Conservation (phyloP, 2,113 vertebrate species). For the Rousettus leschenaultii region DNA sequence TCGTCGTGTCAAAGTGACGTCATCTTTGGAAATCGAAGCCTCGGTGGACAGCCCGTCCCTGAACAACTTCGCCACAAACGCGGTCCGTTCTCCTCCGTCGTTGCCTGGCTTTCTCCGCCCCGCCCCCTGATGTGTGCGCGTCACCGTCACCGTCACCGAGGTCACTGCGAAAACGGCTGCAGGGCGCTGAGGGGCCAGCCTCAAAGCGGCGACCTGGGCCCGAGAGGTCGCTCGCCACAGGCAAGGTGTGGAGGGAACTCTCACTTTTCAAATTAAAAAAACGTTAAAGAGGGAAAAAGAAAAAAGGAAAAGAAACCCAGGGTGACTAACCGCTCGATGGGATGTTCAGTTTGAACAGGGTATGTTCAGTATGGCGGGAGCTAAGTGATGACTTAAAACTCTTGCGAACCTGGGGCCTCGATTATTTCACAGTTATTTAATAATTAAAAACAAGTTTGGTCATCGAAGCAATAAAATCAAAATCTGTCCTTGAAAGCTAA, state of each 20-base stretch:
- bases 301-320: not conserved
- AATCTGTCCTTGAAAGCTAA: not conserved
- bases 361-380: not conserved
- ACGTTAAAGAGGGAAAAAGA: not conserved
- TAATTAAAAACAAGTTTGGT: not conserved
- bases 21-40: not conserved
- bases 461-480: not conserved
- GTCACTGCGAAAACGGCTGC: not conserved
- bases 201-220: too few relatives aligned
- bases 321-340: not conserved
- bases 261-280: not conserved
- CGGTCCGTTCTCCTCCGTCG: accelerated
- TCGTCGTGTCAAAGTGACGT: not conserved
- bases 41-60: not conserved
- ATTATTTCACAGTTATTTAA: not conserved
- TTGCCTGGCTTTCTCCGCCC: not conserved
- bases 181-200: not conserved
- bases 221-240: too few relatives aligned
- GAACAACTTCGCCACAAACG: not conserved
- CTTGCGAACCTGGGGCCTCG: not conserved
- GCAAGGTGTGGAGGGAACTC: not conserved
- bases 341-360: not conserved
- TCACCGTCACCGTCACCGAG: too few relatives aligned
- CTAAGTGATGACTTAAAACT: not conserved
- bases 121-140: too few relatives aligned